phyloP scores from a whole-genome alignment of 2,113 vertebrate genomes.

The Paralichthys olivaceus region DNA sequence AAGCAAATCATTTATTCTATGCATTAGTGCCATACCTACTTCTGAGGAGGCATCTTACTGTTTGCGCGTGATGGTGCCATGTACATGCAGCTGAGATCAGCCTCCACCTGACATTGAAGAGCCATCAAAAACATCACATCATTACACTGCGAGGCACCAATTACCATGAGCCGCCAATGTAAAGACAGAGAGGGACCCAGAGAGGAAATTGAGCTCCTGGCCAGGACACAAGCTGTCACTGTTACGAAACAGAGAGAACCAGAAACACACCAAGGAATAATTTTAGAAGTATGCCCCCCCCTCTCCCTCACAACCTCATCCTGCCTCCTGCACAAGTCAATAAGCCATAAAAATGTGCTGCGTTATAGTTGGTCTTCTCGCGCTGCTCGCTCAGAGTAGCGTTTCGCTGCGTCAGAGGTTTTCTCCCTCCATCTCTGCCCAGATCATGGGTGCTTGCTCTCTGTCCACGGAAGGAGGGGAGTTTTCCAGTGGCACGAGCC shows the following conservation, averaged over 20 bases:
- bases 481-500: slow-evolving; percentile 77
- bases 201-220: slow-evolving; percentile 46
- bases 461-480: slow-evolving; percentile 40
- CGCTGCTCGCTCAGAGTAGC: slow-evolving; percentile 48
- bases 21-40: neutral
- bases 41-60: neutral
- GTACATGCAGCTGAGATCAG: neutral
- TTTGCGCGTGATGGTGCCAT: neutral
- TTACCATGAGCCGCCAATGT: slow-evolving; percentile 34
- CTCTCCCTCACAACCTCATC: neutral
- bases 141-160: slow-evolving; percentile 22
- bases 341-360: slow-evolving; percentile 74
- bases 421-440: slow-evolving; percentile 24
- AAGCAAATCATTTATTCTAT: neutral
- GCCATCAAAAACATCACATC: slow-evolving; percentile 28
- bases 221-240: slow-evolving; percentile 21
- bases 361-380: slow-evolving; percentile 59
- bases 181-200: slow-evolving; percentile 14
- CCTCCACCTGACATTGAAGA: slow-evolving; percentile 27
- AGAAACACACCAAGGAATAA: slow-evolving; percentile 14
- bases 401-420: slow-evolving; percentile 77
- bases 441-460: slow-evolving; percentile 41
- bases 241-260: slow-evolving; percentile 10
- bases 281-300: slow-evolving; percentile 29
- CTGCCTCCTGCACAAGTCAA: slow-evolving; percentile 63